Percentiles rank a stretch among this genome's conserved stretches.
These are phyloP conservation scores for Notodonta dromedarius DNA, from an alignment of 2,888 invertebrate species.

Conservation along the genomic window DNA sequence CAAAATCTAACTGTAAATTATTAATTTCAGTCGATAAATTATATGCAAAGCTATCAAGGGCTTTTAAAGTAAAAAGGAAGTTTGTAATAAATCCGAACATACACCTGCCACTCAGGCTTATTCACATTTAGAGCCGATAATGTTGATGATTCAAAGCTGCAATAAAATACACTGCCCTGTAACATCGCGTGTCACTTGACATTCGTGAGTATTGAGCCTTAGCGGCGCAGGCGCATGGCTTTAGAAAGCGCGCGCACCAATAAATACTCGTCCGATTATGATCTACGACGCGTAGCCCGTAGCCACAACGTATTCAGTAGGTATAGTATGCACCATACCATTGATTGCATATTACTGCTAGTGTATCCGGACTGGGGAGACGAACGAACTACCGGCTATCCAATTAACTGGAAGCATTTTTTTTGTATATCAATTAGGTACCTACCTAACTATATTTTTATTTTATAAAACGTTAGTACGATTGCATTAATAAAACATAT, in stretches of 20 bases:
- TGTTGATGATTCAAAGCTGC: slow-evolving; percentile 49
- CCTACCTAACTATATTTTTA: no score
- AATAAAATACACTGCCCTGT: slow-evolving; percentile 49
- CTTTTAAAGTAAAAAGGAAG: slow-evolving; percentile 39
- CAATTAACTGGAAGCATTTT: not conserved
- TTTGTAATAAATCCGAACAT: slow-evolving; percentile 51
- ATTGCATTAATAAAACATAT: no score
- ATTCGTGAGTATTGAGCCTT: slow-evolving; percentile 63
- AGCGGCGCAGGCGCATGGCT: slow-evolving; percentile 40
- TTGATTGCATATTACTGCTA: slow-evolving; percentile 8
- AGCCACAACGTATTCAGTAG: slow-evolving; percentile 61
- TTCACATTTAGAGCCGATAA: slow-evolving; percentile 45
- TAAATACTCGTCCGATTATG: slow-evolving; percentile 82
- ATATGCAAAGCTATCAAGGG: slow-evolving; percentile 30
- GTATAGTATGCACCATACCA: slow-evolving; percentile 22
- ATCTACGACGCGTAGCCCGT: slow-evolving; percentile 83
- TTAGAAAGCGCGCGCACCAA: slow-evolving; percentile 77
- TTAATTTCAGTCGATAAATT: slow-evolving; percentile 36
- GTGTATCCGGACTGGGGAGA: slow-evolving; percentile 6
- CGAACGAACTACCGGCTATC: not conserved
- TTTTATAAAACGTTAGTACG: no score
- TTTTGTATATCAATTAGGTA: not conserved
- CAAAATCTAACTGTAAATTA: slow-evolving; percentile 10
- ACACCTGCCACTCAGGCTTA: slow-evolving; percentile 55
- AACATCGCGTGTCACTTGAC: slow-evolving; percentile 69